Base-by-base conservation (phyloP, 2,888 invertebrate species). In the Erynnis tages region DNA sequence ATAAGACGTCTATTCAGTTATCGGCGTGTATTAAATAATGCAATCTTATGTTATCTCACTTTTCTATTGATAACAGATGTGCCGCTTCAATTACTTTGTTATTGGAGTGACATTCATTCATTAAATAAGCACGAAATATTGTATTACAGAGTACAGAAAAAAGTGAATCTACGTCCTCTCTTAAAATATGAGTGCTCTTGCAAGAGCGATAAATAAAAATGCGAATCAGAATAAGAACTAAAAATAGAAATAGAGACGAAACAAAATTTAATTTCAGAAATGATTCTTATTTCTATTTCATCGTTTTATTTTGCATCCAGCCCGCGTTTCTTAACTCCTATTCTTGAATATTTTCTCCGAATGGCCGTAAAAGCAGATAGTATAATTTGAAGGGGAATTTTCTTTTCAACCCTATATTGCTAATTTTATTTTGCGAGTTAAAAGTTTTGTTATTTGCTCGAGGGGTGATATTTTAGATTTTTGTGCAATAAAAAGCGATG, bases 241-340 rank as follows among this genome's bases (percentile, higher is more conserved):
- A 45, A 44, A 32, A 13, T 23, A 13, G 14, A 4, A 32, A 13
- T 23, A 13, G 14, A 4, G 23, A 32, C 21, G 34, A 46, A 34
- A 23, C 32, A 29, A 45, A 46, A 46, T 46, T 46, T 35, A 46
- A 35, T 46, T 46, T 46, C 37, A 47, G 16, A 17, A 29, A 29
- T 17, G 35, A 13, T 37, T 37, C 37, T 25, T 35, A 47, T 47
- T 47, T 47, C 17, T 47, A 14, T 37, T 21, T 38, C 17, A 41
- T 16, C 41, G 2, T 38, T 48, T 38, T 48, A 27, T 35, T 34
- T 27, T 13, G 27, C 7, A 23, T n/a, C 38, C 10, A 30, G 38
- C 21, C 19, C 47, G 29, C 30, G 10, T 37, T 44, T 21, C 35
- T 25, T 25, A 29, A 29, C 34, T 4, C 21, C 37, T 13, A 29